These are phyloP conservation scores for Trichosurus vulpecula DNA, from an alignment of 2,797 vertebrate species.

Conservation along the genomic window DNA sequence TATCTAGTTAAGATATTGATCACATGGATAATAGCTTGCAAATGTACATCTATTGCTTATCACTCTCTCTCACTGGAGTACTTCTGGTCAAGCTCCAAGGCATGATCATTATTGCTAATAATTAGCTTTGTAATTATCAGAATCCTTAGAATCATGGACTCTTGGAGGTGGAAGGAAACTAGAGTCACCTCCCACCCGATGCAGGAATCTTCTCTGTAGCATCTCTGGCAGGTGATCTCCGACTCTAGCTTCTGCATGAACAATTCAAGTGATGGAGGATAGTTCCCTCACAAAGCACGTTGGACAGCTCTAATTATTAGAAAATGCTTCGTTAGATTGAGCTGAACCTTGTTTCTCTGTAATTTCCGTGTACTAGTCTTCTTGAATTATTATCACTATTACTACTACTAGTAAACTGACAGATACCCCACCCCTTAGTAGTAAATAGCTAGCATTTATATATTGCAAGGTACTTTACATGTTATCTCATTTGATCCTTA, in stretches of 20 bases:
- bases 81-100: neutral
- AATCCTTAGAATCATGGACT: neutral
- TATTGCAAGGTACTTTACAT: neutral
- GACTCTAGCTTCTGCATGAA: neutral
- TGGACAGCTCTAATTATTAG: neutral
- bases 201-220: neutral
- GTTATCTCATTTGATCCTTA: neutral
- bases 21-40: neutral
- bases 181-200: neutral
- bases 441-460: neutral
- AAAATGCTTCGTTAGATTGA: neutral
- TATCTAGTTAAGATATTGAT: neutral
- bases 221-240: neutral
- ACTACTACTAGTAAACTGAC: too few relatives aligned
- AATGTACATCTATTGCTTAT: neutral
- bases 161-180: neutral
- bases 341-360: neutral
- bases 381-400: neutral
- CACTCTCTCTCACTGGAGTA: neutral
- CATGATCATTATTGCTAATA: neutral
- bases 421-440: too few relatives aligned
- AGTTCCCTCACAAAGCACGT: neutral
- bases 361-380: neutral
- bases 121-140: neutral
- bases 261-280: neutral